These are phyloP conservation scores for Anarsia innoxiella DNA, from an alignment of 2,888 invertebrate species.

Conservation along the genomic window DNA sequence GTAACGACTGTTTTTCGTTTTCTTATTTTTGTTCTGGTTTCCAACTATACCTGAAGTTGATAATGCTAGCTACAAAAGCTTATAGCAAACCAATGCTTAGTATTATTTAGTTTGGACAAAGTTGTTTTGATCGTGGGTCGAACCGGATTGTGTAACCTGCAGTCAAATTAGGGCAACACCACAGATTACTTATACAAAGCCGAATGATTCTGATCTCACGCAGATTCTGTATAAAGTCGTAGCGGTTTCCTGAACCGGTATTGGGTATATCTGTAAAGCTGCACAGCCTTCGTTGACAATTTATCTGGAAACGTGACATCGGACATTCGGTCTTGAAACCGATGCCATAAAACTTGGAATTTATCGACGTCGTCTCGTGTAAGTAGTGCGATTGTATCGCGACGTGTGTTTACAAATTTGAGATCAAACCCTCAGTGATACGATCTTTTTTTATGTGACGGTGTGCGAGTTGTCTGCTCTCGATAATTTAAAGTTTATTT, in stretches of 20 bases:
- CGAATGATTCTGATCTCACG: slow-evolving; percentile 31
- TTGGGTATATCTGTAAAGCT: slow-evolving; percentile 9
- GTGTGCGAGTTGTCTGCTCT: slow-evolving; percentile 27
- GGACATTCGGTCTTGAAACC: slow-evolving; percentile 35
- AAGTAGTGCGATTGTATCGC: slow-evolving; percentile 40
- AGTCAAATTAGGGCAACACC: slow-evolving; percentile 33
- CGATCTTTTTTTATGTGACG: slow-evolving; percentile 36
- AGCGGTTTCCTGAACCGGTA: slow-evolving; percentile 29
- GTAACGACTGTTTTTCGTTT: slow-evolving; percentile 13
- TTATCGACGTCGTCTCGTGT: slow-evolving; percentile 34
- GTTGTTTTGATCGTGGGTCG: slow-evolving; percentile 26
- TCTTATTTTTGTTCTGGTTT: no score
- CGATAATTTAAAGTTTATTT: slow-evolving; percentile 38
- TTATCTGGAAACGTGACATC: slow-evolving; percentile 21
- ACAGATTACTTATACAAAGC: slow-evolving; percentile 32
- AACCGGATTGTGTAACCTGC: slow-evolving; percentile 31
- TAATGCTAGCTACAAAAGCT: no score
- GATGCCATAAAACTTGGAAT: slow-evolving; percentile 34
- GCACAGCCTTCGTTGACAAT: slow-evolving; percentile 28
- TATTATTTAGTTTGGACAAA: no score
- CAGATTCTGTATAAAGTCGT: slow-evolving; percentile 29
- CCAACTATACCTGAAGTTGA: no score
- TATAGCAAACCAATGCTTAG: no score
- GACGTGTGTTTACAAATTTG: slow-evolving; percentile 31
- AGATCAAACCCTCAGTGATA: slow-evolving; percentile 31